A percentile compares a stretch with the other conserved stretches of the same genome.
phyloP scores from a whole-genome alignment of 2,888 invertebrate species.

The Penaeus monodon region DNA sequence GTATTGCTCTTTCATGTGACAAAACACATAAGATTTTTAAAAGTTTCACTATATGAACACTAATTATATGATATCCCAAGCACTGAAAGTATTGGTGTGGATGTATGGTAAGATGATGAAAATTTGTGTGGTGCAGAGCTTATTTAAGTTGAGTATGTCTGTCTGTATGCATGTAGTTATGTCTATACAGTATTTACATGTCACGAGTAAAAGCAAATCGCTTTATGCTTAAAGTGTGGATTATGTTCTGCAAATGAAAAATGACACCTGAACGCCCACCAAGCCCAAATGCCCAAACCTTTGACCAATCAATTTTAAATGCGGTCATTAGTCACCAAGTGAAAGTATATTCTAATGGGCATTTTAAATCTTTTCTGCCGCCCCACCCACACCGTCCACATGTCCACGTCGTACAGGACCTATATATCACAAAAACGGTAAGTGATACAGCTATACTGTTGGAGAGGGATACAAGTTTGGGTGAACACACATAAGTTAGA shows the following conservation, averaged over 20 bases:
- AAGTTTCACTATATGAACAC: too few relatives aligned
- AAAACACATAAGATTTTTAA: too few relatives aligned
- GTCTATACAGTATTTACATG: conserved; percentile 23
- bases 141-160: conserved; percentile 39
- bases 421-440: conserved; percentile 62
- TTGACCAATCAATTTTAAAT: conserved; percentile 59
- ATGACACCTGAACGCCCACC: conserved; percentile 44
- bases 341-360: conserved; percentile 60
- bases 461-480: conserved; percentile 7
- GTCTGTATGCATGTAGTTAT: conserved; percentile 34
- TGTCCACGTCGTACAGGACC: conserved; percentile 53
- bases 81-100: conserved; percentile 29
- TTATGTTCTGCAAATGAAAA: conserved; percentile 41
- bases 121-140: conserved; percentile 36
- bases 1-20: too few relatives aligned
- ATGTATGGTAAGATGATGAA: conserved; percentile 32
- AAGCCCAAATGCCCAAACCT: conserved; percentile 50
- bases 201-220: conserved; percentile 32
- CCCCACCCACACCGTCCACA: conserved; percentile 52
- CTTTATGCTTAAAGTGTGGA: conserved; percentile 17
- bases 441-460: conserved; percentile 52
- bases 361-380: conserved; percentile 62
- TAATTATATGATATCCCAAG: too few relatives aligned
- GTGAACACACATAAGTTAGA: conserved; percentile 15
- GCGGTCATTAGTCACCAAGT: conserved; percentile 52